Evolutionary conservation across 2,113 vertebrate species (phyloP).

Genomic region (Spilogale gracilis): DNA sequence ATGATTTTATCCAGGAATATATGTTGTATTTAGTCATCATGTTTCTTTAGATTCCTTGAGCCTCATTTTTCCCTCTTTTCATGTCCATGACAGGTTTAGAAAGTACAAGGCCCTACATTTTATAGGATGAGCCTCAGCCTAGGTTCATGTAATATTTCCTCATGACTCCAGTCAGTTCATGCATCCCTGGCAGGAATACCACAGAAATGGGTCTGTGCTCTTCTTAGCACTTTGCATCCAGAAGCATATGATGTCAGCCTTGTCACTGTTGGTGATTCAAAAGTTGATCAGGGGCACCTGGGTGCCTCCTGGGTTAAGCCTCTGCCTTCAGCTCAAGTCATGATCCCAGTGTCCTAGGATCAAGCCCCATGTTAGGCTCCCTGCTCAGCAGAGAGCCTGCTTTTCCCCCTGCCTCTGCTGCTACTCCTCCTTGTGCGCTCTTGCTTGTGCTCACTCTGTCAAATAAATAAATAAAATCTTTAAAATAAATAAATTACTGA

Average conservation of each 20-base stretch:
- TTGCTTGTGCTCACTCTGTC: neutral
- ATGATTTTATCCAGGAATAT: neutral
- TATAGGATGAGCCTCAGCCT: neutral
- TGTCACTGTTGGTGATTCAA: neutral
- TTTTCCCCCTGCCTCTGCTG: neutral
- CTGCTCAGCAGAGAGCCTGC: neutral
- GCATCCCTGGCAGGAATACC: slow-evolving; percentile 30
- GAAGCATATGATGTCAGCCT: neutral
- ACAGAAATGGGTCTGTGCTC: neutral
- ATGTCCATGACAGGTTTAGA: slow-evolving; percentile 38
- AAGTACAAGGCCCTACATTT: slow-evolving; percentile 14
- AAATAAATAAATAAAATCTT: neutral
- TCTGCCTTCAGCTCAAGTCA: neutral
- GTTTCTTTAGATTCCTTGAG: slow-evolving; percentile 35
- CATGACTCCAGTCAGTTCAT: neutral
- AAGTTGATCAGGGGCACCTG: neutral
- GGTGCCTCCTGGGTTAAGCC: neutral
- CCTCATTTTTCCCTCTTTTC: slow-evolving; percentile 37
- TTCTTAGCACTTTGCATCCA: neutral
- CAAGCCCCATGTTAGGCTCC: neutral
- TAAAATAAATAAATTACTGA: neutral
- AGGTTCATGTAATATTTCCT: neutral
- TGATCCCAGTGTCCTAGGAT: neutral
- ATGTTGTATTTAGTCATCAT: slow-evolving; percentile 47
- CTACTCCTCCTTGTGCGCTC: neutral